A percentile compares a stretch with the other conserved stretches of the same genome.
Conservation (phyloP, 2,113 vertebrate genomes). For the Jaculus jaculus region DNA sequence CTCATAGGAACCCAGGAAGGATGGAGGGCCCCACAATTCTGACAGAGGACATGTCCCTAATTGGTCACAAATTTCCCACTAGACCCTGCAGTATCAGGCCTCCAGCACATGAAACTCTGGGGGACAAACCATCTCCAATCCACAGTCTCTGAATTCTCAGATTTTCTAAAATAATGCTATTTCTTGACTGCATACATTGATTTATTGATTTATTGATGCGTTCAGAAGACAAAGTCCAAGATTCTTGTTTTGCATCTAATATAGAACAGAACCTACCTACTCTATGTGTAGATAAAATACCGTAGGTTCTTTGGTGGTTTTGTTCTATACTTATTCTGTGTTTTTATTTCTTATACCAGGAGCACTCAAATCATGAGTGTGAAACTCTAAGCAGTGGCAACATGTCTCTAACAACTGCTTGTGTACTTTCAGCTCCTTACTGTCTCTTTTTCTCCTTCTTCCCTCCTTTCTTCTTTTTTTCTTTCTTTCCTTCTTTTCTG, state of each 20-base stretch:
- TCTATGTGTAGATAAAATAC: no score
- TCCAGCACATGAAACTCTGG: background rate
- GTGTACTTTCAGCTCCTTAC: background rate
- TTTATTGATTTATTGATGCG: background rate
- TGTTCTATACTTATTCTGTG: background rate
- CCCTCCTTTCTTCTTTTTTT: background rate
- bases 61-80: background rate
- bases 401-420: background rate
- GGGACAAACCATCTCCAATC: background rate
- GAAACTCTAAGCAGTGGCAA: no score
- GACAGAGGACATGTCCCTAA: background rate
- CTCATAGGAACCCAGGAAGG: background rate
- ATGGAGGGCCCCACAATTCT: no score
- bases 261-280: background rate
- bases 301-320: background rate
- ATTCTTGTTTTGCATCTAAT: background rate
- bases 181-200: background rate
- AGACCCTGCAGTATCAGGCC: background rate
- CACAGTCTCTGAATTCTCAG: background rate
- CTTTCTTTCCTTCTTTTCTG: no score
- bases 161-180: background rate
- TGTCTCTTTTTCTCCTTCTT: background rate
- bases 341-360: background rate
- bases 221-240: background rate
- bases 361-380: background rate